phyloP scores from a whole-genome alignment of 2,113 vertebrate genomes.

The Erythrolamprus reginae region DNA sequence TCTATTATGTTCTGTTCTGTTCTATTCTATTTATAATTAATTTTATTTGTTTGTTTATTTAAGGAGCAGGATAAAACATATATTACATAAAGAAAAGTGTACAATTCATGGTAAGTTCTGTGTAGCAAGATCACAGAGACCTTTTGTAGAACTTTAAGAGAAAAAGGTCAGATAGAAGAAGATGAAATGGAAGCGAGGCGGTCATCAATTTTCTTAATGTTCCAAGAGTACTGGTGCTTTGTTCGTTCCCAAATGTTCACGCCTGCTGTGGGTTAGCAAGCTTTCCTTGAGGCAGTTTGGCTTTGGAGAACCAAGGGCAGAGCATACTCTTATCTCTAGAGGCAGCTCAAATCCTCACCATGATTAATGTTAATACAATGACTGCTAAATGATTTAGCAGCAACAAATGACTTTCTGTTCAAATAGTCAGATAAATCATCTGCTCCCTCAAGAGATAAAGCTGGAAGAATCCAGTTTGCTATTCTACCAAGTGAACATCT shows the following conservation, averaged over 20 bases:
- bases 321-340: background rate
- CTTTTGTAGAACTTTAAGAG: background rate
- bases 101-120: background rate
- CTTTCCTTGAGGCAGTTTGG: background rate
- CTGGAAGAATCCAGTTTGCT: background rate
- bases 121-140: background rate
- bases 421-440: background rate
- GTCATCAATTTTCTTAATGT: background rate
- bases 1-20: background rate
- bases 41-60: background rate
- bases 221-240: background rate
- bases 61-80: background rate
- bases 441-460: background rate
- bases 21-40: background rate
- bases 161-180: background rate
- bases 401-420: background rate
- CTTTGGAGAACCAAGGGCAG: background rate
- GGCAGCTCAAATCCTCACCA: background rate
- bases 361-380: slow-evolving; percentile 21
- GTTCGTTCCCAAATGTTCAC: background rate
- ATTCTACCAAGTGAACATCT: background rate
- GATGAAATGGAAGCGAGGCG: background rate
- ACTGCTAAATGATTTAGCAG: slow-evolving; percentile 9
- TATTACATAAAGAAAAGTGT: background rate
- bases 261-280: background rate